phyloP scores from a whole-genome alignment of 2,113 vertebrate genomes.

The Rhynchomys soricoides region DNA sequence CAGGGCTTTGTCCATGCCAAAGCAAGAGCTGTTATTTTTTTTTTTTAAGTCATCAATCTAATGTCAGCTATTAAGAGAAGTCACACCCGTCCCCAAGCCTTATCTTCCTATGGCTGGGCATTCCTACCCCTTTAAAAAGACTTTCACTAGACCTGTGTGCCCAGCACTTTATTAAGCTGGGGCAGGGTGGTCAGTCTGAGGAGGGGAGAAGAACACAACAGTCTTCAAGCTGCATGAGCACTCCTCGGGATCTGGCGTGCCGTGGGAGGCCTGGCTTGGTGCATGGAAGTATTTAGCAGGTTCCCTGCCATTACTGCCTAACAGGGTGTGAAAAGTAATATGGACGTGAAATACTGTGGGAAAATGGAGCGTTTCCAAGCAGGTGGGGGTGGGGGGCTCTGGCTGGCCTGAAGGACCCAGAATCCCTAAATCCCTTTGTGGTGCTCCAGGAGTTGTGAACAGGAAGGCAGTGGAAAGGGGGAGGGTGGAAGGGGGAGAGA shows the following conservation, averaged over 20 bases:
- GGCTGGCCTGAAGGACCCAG: neutral
- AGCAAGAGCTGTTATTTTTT: neutral
- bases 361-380: conserved; percentile 82
- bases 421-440: neutral
- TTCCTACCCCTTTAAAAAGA: neutral
- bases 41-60: neutral
- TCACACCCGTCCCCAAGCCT: neutral
- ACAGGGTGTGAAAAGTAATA: conserved; percentile 85
- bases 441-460: neutral
- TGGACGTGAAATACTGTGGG: conserved; percentile 84
- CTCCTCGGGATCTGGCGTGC: neutral
- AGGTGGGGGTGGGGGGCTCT: neutral
- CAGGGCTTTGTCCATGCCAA: neutral
- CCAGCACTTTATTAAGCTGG: neutral
- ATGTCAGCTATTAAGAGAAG: neutral
- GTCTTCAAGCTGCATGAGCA: fast-evolving
- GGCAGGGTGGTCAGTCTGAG: no score
- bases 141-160: neutral
- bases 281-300: conserved; percentile 83
- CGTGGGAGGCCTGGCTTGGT: conserved; percentile 2
- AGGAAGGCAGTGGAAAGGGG: neutral
- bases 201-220: neutral
- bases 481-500: no score
- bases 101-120: neutral
- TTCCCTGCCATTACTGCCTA: conserved; percentile 81